A percentile compares a stretch with the other conserved stretches of the same genome.
Conservation (phyloP, 2,113 vertebrate species). For the Erythrocercus mccallii region DNA sequence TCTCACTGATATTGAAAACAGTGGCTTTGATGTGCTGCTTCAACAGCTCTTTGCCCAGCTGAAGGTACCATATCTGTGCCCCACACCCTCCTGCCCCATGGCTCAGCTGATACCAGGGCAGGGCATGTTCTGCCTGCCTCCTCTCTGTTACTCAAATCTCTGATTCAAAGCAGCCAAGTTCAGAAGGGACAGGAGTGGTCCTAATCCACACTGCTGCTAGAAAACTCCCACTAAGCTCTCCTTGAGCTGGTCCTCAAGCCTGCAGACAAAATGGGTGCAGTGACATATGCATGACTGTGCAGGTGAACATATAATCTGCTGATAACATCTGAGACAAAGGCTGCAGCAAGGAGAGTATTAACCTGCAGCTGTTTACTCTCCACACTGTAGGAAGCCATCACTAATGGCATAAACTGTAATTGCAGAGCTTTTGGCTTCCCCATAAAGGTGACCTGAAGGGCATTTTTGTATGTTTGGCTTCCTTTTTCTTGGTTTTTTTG, state of each 20-base stretch:
- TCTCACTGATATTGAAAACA: slow-evolving; percentile 70
- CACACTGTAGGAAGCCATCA: background rate
- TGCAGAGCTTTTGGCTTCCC: background rate
- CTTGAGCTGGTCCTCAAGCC: background rate
- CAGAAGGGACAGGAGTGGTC: background rate
- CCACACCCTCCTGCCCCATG: background rate
- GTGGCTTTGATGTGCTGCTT: slow-evolving; percentile 68
- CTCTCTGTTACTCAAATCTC: background rate
- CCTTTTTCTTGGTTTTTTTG: accelerated
- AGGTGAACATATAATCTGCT: background rate
- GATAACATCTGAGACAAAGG: background rate
- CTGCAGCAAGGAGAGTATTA: background rate
- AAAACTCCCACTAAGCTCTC: background rate
- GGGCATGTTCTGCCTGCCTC: background rate
- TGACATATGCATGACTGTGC: background rate
- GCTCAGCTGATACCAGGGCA: background rate
- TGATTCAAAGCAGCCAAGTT: background rate
- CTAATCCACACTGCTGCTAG: background rate
- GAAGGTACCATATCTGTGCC: slow-evolving; percentile 64
- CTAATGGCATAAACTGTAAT: background rate
- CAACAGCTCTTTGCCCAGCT: slow-evolving; percentile 71
- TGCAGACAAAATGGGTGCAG: background rate
- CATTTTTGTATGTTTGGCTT: background rate
- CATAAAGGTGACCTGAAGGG: background rate
- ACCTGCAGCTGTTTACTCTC: background rate